A percentile compares a stretch with the other conserved stretches of the same genome.
Conservation (phyloP, 2,797 vertebrate genomes). For the Sebastolobus altivelis region DNA sequence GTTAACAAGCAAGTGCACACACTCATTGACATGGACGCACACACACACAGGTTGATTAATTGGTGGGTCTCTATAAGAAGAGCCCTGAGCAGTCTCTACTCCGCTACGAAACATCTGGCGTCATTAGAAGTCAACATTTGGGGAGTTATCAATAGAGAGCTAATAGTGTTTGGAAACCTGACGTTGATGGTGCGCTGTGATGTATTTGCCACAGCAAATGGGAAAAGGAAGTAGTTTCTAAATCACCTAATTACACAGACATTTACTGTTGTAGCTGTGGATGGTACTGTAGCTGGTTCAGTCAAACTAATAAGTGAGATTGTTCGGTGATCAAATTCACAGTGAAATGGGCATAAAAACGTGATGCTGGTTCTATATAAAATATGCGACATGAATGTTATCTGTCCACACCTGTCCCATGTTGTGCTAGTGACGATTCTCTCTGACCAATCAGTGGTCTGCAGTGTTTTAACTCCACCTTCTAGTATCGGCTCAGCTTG, state of each 20-base stretch:
- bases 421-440: too few relatives aligned
- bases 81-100: conserved; percentile 38
- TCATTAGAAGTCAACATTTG: conserved; percentile 58
- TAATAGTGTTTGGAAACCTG: conserved; percentile 39
- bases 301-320: neutral
- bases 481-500: too few relatives aligned
- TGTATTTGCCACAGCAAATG: conserved; percentile 22
- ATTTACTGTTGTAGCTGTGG: neutral
- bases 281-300: neutral
- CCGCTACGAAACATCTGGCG: conserved; percentile 55
- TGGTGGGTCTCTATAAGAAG: conserved; percentile 23
- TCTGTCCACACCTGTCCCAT: neutral
- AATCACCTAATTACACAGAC: conserved; percentile 30
- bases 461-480: too few relatives aligned
- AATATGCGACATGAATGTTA: neutral
- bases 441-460: too few relatives aligned
- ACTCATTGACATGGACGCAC: conserved; percentile 1
- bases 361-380: neutral
- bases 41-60: conserved; percentile 52
- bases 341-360: neutral
- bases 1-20: conserved; percentile 37
- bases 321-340: neutral
- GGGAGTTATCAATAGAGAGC: conserved; percentile 45
- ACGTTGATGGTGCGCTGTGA: conserved; percentile 27
- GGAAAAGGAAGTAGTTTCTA: conserved; percentile 6